Percentiles rank a stretch among this genome's conserved stretches.
These are phyloP conservation scores for Eumacrocentrus americanus DNA, from an alignment of 2,888 invertebrate genomes.

Conservation along the genomic window DNA sequence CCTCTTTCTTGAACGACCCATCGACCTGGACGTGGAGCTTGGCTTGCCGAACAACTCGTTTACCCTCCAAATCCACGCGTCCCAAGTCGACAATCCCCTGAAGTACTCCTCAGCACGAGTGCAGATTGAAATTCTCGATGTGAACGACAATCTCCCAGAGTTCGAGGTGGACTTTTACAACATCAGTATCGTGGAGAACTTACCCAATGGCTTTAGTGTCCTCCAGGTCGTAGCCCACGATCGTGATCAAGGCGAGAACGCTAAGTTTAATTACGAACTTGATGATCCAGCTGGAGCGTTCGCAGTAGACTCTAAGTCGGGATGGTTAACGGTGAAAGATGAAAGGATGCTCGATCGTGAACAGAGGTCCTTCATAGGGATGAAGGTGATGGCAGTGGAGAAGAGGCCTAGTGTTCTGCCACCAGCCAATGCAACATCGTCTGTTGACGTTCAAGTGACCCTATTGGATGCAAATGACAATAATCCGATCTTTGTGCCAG, in stretches of 20 bases:
- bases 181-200: conserved; percentile 89
- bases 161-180: conserved; percentile 91
- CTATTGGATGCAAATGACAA: conserved; percentile 91
- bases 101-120: conserved; percentile 77
- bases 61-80: conserved; percentile 77
- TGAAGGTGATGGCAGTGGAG: conserved; percentile 82
- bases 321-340: conserved; percentile 85
- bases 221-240: conserved; percentile 77
- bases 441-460: conserved; percentile 80
- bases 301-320: conserved; percentile 77
- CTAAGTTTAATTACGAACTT: conserved; percentile 80
- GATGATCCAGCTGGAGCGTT: conserved; percentile 79
- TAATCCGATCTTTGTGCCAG: conserved; percentile 83
- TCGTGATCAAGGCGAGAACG: conserved; percentile 84
- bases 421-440: conserved; percentile 60
- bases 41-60: conserved; percentile 79
- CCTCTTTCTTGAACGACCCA: conserved; percentile 78
- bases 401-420: conserved; percentile 72
- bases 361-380: conserved; percentile 71
- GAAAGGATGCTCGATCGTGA: conserved; percentile 82
- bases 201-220: conserved; percentile 81
- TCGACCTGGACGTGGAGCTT: conserved; percentile 79
- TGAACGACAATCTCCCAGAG: conserved; percentile 85
- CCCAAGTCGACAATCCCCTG: conserved; percentile 78
- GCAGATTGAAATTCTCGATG: conserved; percentile 75